Conservation (phyloP, 2,113 vertebrate species). For the Kryptolebias marmoratus region DNA sequence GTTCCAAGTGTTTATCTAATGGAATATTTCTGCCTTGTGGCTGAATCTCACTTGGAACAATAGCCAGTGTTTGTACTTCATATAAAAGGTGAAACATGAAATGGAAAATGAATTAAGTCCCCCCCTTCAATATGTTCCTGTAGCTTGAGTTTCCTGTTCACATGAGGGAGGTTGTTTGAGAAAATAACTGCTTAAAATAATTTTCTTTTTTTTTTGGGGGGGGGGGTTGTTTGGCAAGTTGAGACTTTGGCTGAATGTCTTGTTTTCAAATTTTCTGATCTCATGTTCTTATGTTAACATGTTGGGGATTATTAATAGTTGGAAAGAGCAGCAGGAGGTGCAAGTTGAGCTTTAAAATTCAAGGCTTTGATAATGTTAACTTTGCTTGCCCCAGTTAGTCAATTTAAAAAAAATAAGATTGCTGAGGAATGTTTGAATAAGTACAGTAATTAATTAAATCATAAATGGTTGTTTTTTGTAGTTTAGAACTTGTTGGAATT, state of each 20-base stretch:
- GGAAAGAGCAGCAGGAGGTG: conserved; percentile 34
- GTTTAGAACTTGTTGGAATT: too few species aligned
- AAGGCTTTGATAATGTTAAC: neutral
- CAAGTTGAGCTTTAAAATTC: conserved; percentile 13
- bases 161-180: conserved; percentile 2
- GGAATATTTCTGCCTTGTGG: conserved; percentile 74
- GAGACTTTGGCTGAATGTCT: conserved; percentile 17
- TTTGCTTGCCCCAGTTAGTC: too few species aligned
- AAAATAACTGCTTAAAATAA: conserved; percentile 18
- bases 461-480: too few species aligned
- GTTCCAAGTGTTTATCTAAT: conserved; percentile 78
- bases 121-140: conserved; percentile 51
- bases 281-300: conserved; percentile 4
- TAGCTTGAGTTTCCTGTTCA: conserved; percentile 25
- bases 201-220: too few species aligned
- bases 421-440: too few species aligned
- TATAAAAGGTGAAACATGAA: conserved; percentile 70
- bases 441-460: too few species aligned
- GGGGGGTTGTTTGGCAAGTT: conserved; percentile 5
- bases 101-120: conserved; percentile 55
- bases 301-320: conserved; percentile 29
- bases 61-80: conserved; percentile 63
- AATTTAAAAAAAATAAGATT: neutral
- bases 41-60: conserved; percentile 57
- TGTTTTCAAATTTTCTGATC: neutral